phyloP scores from a whole-genome alignment of 2,888 invertebrate species.

The Eilema sororculum region DNA sequence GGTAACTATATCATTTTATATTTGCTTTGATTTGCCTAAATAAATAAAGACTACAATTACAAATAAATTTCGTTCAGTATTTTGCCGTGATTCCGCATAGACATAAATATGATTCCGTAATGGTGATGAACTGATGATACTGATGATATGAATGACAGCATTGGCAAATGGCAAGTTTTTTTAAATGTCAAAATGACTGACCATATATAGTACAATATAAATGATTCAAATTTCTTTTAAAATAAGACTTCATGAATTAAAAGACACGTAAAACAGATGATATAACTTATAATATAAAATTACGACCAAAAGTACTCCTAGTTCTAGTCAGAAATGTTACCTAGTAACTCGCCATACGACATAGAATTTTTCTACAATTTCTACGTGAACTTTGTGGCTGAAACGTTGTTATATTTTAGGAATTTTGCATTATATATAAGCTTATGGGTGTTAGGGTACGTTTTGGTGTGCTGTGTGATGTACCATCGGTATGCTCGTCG shows the following conservation, averaged over 20 bases:
- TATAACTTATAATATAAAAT: conserved; percentile 23
- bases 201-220: conserved; percentile 34
- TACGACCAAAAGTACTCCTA: conserved; percentile 36
- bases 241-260: conserved; percentile 30
- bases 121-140: no score
- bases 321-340: conserved; percentile 79
- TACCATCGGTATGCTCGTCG: conserved; percentile 85
- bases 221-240: conserved; percentile 32
- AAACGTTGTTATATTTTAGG: conserved; percentile 72
- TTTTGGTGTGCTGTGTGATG: conserved; percentile 81
- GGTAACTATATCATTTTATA: no score
- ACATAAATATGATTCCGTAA: no score
- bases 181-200: conserved; percentile 51
- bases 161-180: neutral
- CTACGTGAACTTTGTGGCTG: conserved; percentile 73
- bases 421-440: conserved; percentile 81
- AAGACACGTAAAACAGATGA: conserved; percentile 32
- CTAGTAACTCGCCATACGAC: conserved; percentile 62
- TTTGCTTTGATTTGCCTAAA: no score
- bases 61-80: no score
- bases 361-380: conserved; percentile 70
- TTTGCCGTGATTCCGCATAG: no score
- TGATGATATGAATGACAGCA: no score
- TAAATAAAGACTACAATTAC: no score
- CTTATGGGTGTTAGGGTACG: conserved; percentile 85